Base-by-base conservation (phyloP, 1,140 invertebrate species). In the Cherax destructor region DNA sequence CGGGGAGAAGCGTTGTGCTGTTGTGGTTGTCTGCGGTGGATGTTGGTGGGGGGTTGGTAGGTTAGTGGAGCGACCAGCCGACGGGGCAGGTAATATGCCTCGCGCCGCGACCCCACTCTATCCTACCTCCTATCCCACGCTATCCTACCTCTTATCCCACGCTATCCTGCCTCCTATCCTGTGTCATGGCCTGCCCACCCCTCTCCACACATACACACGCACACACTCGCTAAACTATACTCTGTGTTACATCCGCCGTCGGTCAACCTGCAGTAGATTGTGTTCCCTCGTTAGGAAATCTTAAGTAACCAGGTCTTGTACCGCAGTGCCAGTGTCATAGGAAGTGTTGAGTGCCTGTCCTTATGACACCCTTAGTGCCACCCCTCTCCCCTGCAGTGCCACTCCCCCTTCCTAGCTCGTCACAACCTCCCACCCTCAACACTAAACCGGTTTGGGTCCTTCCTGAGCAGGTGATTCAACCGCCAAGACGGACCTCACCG, bases 31-130 rank as follows among this genome's bases (percentile, higher is more conserved):
- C 50, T 74, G 85, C 85, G 85, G 76, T 86, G 72, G 50, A 41
- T 78, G 72, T 86, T 72, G 85, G 85, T 72, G 85, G 85, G 85
- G 85, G 72, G 85, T 41, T 74, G 21, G 69, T 65, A 65, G 65
- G 13, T 69, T 16, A 21, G 13, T 16, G 69, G 69, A 21, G n/a
- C n/a, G 11, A 5, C 30, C 30, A 41, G 30, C 30, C 30, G 30
- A 41, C 30, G 30, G 30, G 30, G 30, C 30, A 41, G 30, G 30
- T 41, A 41, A 41, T 2, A 41, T 41, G 30, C 30, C 30, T 41
- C 30, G 30, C 30, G 30, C 30, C 30, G 30, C 30, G 30, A 41
- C 30, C 30, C 30, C 30, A 41, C 30, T 41, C 30, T 41, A 41
- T 41, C 30, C 30, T 41, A 41, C 30, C 30, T 41, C 30, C 30